These are phyloP conservation scores for Acropternis orthonyx DNA, from an alignment of 2,797 vertebrate species.

Conservation along the genomic window DNA sequence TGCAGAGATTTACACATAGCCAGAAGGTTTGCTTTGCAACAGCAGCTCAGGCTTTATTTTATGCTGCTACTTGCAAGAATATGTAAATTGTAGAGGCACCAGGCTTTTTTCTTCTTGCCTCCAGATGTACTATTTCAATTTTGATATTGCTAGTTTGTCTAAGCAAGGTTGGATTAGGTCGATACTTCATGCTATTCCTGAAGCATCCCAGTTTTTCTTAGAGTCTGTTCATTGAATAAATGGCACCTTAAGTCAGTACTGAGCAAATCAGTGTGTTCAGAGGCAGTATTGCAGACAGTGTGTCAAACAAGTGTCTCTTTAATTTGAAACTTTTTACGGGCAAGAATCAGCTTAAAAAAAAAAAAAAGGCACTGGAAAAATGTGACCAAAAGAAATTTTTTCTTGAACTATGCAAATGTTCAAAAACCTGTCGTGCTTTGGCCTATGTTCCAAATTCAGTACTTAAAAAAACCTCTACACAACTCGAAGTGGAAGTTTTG, in stretches of 20 bases:
- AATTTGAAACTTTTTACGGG: neutral
- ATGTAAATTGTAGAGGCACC: conserved; percentile 33
- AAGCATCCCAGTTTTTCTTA: conserved; percentile 14
- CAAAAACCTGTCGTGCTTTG: neutral
- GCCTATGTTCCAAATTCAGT: neutral
- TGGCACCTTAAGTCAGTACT: conserved; percentile 14
- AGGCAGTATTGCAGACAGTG: neutral
- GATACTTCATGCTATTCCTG: conserved; percentile 18
- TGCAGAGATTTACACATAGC: conserved; percentile 31
- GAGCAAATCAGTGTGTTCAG: conserved; percentile 35
- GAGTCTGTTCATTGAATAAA: conserved; percentile 38
- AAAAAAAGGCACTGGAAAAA: neutral
- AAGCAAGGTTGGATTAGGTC: conserved; percentile 49
- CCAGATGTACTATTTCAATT: conserved; percentile 42
- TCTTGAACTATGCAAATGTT: neutral
- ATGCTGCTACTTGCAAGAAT: neutral
- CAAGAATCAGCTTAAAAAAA: neutral
- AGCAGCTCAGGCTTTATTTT: conserved; percentile 18
- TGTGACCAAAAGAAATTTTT: neutral
- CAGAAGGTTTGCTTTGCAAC: conserved; percentile 40
- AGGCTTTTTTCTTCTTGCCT: conserved; percentile 41
- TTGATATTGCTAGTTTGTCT: conserved; percentile 31
- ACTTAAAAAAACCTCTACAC: neutral
- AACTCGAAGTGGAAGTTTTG: neutral
- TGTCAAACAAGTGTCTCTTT: conserved; percentile 29